Evolutionary conservation across 2,797 vertebrate species (phyloP).

Genomic region (Myotis planiceps): DNA sequence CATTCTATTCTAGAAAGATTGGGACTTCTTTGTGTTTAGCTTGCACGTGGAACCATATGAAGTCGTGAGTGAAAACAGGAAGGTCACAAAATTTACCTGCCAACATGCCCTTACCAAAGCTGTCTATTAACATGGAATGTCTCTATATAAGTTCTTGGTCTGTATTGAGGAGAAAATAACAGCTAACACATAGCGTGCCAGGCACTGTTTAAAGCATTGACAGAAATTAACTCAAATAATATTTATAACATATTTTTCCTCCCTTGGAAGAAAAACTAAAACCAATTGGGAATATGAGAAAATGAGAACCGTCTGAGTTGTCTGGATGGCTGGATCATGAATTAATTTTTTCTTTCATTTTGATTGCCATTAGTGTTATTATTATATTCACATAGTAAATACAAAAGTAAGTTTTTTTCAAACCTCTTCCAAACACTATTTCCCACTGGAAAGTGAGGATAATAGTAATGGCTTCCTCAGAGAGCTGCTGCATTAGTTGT

Average conservation of each 20-base stretch:
- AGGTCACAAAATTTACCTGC: background rate
- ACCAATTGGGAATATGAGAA: background rate
- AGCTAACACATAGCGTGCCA: background rate
- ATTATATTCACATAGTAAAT: background rate
- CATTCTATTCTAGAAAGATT: slow-evolving; percentile 32
- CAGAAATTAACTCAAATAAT: slow-evolving; percentile 33
- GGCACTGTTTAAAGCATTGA: background rate
- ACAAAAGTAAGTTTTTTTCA: background rate
- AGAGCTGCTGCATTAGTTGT: background rate
- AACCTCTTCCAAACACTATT: background rate
- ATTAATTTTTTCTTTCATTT: background rate
- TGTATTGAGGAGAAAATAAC: slow-evolving; percentile 18
- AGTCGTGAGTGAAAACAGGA: background rate
- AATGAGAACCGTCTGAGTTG: slow-evolving; percentile 2
- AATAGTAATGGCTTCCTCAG: background rate
- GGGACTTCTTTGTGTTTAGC: slow-evolving; percentile 39
- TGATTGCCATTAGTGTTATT: background rate
- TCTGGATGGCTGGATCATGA: background rate
- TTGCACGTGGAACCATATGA: slow-evolving; percentile 17
- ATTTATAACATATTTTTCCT: background rate
- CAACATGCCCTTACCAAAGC: background rate
- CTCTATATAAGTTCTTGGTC: background rate
- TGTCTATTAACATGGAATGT: background rate
- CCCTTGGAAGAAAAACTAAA: slow-evolving; percentile 28
- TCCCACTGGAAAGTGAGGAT: background rate